phyloP scores from a whole-genome alignment of 2,888 invertebrate species.

The Euphydryas editha region DNA sequence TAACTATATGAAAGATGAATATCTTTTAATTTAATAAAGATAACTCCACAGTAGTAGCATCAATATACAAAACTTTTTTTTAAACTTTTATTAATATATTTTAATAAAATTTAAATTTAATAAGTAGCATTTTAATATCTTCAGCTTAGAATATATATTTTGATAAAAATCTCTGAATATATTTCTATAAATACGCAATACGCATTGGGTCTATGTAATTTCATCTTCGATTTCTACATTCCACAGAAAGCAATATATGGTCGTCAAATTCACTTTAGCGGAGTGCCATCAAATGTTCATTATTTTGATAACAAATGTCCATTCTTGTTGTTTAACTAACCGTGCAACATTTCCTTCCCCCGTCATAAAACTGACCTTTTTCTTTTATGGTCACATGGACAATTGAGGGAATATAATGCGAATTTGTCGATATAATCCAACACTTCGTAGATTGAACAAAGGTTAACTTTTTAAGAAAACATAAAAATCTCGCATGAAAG shows the following conservation, averaged over 20 bases:
- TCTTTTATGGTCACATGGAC: slow-evolving; percentile 61
- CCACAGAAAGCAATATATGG: slow-evolving; percentile 38
- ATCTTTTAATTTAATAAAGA: not conserved
- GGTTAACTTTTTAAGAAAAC: slow-evolving; percentile 69
- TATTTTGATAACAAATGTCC: slow-evolving; percentile 64
- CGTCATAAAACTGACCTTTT: slow-evolving; percentile 71
- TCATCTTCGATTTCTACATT: slow-evolving; percentile 32
- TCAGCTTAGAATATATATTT: not conserved
- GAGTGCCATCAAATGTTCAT: slow-evolving; percentile 56
- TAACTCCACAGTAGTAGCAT: no score
- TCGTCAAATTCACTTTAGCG: slow-evolving; percentile 50
- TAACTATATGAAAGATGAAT: no score
- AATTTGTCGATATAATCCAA: slow-evolving; percentile 74
- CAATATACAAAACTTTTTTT: no score
- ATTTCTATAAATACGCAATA: not conserved
- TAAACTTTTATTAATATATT: no score
- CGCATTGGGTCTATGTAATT: slow-evolving; percentile 21
- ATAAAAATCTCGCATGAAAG: slow-evolving; percentile 54
- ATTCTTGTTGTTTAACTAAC: slow-evolving; percentile 75
- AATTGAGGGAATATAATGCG: slow-evolving; percentile 68
- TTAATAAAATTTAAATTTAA: no score
- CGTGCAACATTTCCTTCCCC: slow-evolving; percentile 60
- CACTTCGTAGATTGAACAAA: slow-evolving; percentile 65
- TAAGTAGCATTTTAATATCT: not conserved
- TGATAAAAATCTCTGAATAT: slow-evolving; percentile 2